These are phyloP conservation scores for Cyclopterus lumpus DNA, from an alignment of 2,797 vertebrate species.

Conservation along the genomic window DNA sequence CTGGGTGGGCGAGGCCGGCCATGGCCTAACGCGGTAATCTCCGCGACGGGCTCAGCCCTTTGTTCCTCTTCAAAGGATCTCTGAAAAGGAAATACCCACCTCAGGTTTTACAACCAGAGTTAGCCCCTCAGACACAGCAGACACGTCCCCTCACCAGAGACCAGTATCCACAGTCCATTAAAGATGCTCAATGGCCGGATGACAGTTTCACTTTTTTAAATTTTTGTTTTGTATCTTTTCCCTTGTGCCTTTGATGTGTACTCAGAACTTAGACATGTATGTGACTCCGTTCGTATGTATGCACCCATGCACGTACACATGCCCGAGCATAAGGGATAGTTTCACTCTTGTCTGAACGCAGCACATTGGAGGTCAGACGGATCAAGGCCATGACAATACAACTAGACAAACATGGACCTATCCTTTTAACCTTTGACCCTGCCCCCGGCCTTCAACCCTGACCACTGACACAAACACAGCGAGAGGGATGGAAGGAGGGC, in stretches of 20 bases:
- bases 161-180: conserved; percentile 41
- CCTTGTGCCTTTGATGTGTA: conserved; percentile 39
- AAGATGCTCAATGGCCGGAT: conserved; percentile 17
- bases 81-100: conserved; percentile 69
- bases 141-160: conserved; percentile 39
- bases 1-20: conserved; percentile 75
- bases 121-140: conserved; percentile 53
- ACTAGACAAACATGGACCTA: conserved; percentile 62
- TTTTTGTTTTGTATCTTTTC: conserved; percentile 6
- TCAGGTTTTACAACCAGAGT: conserved; percentile 67
- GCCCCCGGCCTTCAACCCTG: conserved; percentile 10
- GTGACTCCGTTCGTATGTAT: conserved; percentile 9
- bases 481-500: background rate
- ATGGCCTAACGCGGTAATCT: conserved; percentile 68
- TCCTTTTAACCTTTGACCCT: conserved; percentile 66
- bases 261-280: conserved; percentile 14
- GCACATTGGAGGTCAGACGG: conserved; percentile 44
- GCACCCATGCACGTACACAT: background rate
- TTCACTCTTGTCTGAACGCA: conserved; percentile 27
- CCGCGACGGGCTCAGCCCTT: conserved; percentile 64
- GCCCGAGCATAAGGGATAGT: background rate
- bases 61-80: conserved; percentile 80
- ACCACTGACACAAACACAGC: conserved; percentile 29
- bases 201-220: conserved; percentile 9
- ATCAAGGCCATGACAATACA: conserved; percentile 52